phyloP scores from a whole-genome alignment of 2,113 vertebrate genomes.

The Neolamprologus caudopunctatus region DNA sequence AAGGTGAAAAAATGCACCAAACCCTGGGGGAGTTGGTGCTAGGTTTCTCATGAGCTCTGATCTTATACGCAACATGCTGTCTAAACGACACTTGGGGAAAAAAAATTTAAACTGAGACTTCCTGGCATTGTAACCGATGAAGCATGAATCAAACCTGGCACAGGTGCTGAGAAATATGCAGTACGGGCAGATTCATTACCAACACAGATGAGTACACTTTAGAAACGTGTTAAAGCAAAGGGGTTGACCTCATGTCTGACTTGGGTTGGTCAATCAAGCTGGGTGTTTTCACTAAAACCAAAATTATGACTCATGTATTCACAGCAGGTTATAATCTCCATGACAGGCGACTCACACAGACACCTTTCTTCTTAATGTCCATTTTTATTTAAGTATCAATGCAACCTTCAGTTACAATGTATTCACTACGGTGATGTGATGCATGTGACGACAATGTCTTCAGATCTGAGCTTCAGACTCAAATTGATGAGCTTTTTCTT shows the following conservation, averaged over 20 bases:
- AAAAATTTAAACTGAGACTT: background rate
- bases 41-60: background rate
- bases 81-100: background rate
- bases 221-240: background rate
- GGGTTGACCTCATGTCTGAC: background rate
- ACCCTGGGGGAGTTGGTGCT: background rate
- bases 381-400: background rate
- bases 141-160: background rate
- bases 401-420: background rate
- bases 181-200: background rate
- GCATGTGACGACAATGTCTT: background rate
- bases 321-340: background rate
- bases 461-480: background rate
- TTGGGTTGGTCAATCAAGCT: background rate
- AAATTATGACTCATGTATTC: conserved; percentile 13
- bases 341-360: background rate
- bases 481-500: background rate
- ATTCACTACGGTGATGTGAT: background rate
- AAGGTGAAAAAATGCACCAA: background rate
- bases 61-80: background rate
- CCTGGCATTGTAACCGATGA: background rate
- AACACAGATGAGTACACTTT: background rate
- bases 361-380: background rate
- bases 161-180: background rate
- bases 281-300: conserved; percentile 4